Base-by-base conservation (phyloP, 2,113 vertebrate species). In the Myrmophylax atrothorax region DNA sequence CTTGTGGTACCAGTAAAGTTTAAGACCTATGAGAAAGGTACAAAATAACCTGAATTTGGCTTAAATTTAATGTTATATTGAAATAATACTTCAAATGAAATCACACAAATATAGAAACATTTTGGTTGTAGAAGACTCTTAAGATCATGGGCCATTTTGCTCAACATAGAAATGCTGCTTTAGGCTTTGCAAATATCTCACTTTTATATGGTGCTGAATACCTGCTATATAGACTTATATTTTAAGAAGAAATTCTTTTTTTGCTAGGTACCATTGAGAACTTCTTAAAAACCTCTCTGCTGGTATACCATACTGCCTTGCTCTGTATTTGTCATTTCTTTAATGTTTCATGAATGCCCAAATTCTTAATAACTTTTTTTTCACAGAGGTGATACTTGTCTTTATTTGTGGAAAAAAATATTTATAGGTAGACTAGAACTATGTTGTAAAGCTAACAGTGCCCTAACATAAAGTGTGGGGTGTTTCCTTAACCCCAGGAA, bases 171-270 rank as follows among this genome's bases (percentile, higher is more conserved):
- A 86, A 68, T 42, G 29, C 5, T 50, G 7, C 4, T 63, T 85
- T 83, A 75, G 23, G 8, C 33, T 59, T 73, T 59, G 38, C 75
- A 78, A 88, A 46, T 28, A 40, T 1, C 1, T 5, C 31, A 40
- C 4, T 23, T 69, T 38, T 55, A 17, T 50, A 55, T 52, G 28
- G 3, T 7, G 13, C 23, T 31, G 12, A 83, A 68, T 59, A 59
- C 5, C 9, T 13, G 3, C 11, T 63, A 13, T 40, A n/a, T 13
- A 50, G n/a, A 72, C 16, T 44, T 42, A n/a, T 0, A 15, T 35
- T 31, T 94, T 52, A 86, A 69, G 26, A 82, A 56, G 12, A 60
- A 55, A 28, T 33, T 35, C 0, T 28, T 37, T 79, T 72, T 66
- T 84, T 58, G 3, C 35, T 47, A 28, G 24, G 11, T 29, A 37